These are phyloP conservation scores for Tachina fera DNA, from an alignment of 2,888 invertebrate species.

Conservation along the genomic window DNA sequence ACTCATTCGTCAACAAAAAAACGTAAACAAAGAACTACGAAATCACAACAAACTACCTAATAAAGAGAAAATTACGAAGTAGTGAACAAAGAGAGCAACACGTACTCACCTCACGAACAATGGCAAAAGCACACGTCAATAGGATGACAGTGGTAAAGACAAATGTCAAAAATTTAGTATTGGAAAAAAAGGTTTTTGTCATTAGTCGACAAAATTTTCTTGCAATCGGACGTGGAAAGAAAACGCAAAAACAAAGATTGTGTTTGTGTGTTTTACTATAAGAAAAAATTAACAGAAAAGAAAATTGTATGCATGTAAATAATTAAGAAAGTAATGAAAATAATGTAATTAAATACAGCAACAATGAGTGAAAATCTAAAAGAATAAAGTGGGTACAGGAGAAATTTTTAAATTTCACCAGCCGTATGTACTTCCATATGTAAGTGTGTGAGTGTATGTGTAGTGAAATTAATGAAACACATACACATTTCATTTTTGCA, in stretches of 20 bases:
- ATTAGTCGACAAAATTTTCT: conserved; percentile 66
- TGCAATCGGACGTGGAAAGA: conserved; percentile 44
- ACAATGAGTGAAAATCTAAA: conserved; percentile 32
- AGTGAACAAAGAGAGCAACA: conserved; percentile 37
- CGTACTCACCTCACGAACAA: conserved; percentile 30
- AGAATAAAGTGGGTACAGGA: conserved; percentile 12
- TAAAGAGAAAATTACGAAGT: conserved; percentile 35
- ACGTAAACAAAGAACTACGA: conserved; percentile 61
- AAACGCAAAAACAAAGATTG: conserved; percentile 7
- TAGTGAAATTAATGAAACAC: conserved; percentile 32
- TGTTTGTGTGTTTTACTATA: conserved; percentile 9
- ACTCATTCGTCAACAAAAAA: conserved; percentile 64
- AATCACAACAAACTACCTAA: conserved; percentile 55
- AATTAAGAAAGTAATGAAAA: conserved; percentile 40
- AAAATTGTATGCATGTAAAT: conserved; percentile 5
- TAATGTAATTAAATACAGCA: conserved; percentile 41
- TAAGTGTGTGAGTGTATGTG: conserved; percentile 15
- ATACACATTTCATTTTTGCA: neutral
- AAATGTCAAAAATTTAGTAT: conserved; percentile 55
- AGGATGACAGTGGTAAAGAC: conserved; percentile 47
- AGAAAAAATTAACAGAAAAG: conserved; percentile 19
- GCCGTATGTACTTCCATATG: conserved; percentile 9
- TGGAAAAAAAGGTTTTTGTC: conserved; percentile 23
- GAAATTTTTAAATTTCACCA: conserved; percentile 50
- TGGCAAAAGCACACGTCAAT: conserved; percentile 43